A percentile compares a stretch with the other conserved stretches of the same genome.
Evolutionary conservation across 2,113 vertebrate species (phyloP).

Genomic region (Solenodon paradoxus): DNA sequence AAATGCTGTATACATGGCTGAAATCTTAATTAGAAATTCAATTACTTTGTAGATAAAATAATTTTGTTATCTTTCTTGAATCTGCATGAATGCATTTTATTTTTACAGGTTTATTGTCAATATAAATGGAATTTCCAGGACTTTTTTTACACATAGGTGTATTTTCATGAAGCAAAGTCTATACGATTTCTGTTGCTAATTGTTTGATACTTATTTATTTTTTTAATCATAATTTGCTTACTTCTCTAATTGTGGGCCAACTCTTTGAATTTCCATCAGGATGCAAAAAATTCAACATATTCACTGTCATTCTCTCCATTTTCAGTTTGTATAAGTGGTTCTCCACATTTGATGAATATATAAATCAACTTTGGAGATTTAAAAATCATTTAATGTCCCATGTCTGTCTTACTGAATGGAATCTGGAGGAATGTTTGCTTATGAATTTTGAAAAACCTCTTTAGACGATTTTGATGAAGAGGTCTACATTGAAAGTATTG

Average conservation of each 20-base stretch:
- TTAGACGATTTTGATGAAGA: not conserved
- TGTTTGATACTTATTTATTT: not conserved
- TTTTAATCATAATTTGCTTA: not conserved
- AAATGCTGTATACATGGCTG: not conserved
- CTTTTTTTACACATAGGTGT: not conserved
- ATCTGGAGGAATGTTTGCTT: not conserved
- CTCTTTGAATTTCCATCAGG: not conserved
- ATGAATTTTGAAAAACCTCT: not conserved
- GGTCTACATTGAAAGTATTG: not conserved
- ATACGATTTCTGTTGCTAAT: too few relatives aligned
- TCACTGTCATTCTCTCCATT: not conserved
- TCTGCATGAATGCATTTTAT: not conserved
- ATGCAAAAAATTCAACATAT: not conserved
- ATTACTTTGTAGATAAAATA: not conserved
- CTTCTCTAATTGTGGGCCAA: not conserved
- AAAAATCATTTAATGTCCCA: conserved; percentile 4
- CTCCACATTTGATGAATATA: not conserved
- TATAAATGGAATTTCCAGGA: not conserved
- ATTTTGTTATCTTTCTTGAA: not conserved
- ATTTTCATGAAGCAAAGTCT: not conserved
- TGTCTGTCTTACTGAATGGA: not conserved
- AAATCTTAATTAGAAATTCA: not conserved
- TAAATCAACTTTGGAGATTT: not conserved
- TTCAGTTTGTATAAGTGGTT: not conserved
- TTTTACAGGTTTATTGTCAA: not conserved